A percentile compares a stretch with the other conserved stretches of the same genome.
Conservation (phyloP, 2,888 invertebrate species). For the Gisinianus flammeolus region DNA sequence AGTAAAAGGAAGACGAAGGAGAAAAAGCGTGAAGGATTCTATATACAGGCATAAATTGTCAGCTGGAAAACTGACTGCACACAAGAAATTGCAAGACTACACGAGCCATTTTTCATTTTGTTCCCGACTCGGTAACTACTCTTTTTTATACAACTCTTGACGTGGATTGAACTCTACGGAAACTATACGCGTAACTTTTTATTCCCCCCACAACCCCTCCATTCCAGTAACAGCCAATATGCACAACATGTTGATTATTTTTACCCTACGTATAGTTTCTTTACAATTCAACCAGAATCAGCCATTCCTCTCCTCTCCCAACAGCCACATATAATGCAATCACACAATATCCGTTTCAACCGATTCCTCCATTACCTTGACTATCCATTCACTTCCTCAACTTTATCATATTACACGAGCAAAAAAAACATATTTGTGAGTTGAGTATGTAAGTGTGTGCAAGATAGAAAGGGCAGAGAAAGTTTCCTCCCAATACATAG, state of each 20-base stretch:
- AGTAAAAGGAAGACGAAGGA: not conserved
- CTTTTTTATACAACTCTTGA: not conserved
- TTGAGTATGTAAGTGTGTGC: not conserved
- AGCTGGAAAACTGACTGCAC: not conserved
- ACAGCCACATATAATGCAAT: not conserved
- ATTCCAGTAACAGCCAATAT: not conserved
- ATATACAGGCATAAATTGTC: slow-evolving; percentile 11
- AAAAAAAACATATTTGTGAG: not conserved
- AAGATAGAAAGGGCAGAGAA: not conserved
- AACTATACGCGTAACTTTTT: not conserved
- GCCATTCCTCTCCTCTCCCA: not conserved
- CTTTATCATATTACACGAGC: not conserved
- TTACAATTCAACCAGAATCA: not conserved
- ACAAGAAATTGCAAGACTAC: slow-evolving; percentile 17
- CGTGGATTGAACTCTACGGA: not conserved
- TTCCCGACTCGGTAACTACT: not conserved
- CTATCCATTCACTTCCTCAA: not conserved
- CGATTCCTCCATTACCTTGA: not conserved
- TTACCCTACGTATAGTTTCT: not conserved
- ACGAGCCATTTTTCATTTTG: slow-evolving; percentile 25
- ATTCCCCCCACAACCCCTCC: not conserved
- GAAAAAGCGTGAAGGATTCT: slow-evolving; percentile 5
- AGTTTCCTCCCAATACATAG: not conserved
- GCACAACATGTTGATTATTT: not conserved
- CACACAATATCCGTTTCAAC: not conserved